Percentiles rank a stretch among this genome's conserved stretches.
Conservation (phyloP, 2,888 invertebrate genomes). For the Serripes groenlandicus region DNA sequence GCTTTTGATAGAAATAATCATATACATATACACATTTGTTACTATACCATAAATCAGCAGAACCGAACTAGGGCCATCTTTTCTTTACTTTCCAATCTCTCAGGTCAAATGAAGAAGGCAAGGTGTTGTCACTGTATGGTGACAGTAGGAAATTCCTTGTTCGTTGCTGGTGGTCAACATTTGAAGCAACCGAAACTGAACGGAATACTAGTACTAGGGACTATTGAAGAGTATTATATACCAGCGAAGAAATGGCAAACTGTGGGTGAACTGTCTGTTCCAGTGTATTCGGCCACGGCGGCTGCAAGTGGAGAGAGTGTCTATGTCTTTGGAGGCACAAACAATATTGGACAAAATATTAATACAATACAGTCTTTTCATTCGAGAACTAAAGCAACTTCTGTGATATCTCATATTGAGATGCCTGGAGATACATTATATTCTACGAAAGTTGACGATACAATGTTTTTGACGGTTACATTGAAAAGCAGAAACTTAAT, state of each 20-base stretch:
- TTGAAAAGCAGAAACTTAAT: conserved; percentile 47
- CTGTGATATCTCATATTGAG: conserved; percentile 56
- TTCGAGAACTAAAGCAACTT: conserved; percentile 51
- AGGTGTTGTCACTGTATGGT: conserved; percentile 67
- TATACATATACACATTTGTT: too few species aligned
- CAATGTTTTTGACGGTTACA: conserved; percentile 43
- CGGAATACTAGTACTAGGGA: conserved; percentile 55
- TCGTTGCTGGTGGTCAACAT: conserved; percentile 63
- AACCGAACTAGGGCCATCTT: too few species aligned
- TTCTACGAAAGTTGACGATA: conserved; percentile 46
- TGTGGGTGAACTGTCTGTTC: conserved; percentile 59
- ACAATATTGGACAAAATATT: conserved; percentile 35
- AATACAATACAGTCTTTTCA: conserved; percentile 67
- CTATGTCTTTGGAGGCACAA: conserved; percentile 65
- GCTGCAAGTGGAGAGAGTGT: conserved; percentile 64
- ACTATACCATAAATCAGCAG: too few species aligned
- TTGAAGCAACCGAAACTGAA: conserved; percentile 39
- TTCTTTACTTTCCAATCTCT: too few species aligned
- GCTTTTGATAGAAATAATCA: too few species aligned
- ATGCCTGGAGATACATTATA: conserved; percentile 45
- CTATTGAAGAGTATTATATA: conserved; percentile 68
- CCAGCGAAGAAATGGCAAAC: conserved; percentile 61
- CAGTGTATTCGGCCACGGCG: conserved; percentile 60
- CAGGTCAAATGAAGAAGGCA: conserved; percentile 64
- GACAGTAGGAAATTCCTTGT: conserved; percentile 62